phyloP scores from a whole-genome alignment of 1,140 invertebrate genomes.

The Ptiloglossa arizonensis region DNA sequence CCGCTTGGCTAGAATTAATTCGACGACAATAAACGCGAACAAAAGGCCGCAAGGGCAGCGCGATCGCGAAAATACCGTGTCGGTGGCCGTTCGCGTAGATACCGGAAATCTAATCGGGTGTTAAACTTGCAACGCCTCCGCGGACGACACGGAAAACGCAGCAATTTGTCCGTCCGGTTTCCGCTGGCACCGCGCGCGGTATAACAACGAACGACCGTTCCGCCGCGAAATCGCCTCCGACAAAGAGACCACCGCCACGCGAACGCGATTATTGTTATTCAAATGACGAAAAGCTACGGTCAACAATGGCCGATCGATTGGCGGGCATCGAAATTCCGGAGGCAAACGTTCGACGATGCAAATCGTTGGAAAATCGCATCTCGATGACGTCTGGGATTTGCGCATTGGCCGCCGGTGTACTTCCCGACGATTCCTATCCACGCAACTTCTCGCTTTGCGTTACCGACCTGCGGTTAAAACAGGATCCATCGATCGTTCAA shows the following conservation, averaged over 20 bases:
- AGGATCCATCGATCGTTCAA: too few relatives aligned
- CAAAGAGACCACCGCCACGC: not conserved
- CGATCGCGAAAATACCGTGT: too few relatives aligned
- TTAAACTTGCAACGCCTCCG: slow-evolving; percentile 49
- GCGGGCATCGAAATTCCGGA: slow-evolving; percentile 37
- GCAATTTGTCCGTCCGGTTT: slow-evolving; percentile 40
- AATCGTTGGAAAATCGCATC: not conserved
- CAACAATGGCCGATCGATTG: not conserved
- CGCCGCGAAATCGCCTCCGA: slow-evolving; percentile 4
- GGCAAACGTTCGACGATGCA: slow-evolving; percentile 27
- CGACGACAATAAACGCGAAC: not conserved
- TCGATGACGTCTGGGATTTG: too few relatives aligned
- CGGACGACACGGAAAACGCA: slow-evolving; percentile 51
- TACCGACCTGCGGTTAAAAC: too few relatives aligned
- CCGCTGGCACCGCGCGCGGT: slow-evolving; percentile 1
- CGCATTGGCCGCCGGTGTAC: too few relatives aligned
- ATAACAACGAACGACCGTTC: slow-evolving; percentile 18
- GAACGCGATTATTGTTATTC: slow-evolving; percentile 51
- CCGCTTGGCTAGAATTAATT: not conserved
- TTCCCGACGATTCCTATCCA: too few relatives aligned
- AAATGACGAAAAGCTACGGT: slow-evolving; percentile 40
- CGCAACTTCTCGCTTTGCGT: too few relatives aligned
- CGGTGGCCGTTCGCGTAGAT: not conserved
- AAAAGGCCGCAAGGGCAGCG: not conserved
- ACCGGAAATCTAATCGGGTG: slow-evolving; percentile 36